Evolutionary conservation across 2,797 vertebrate genomes (phyloP).

Genomic region (Typhlichthys eigenmanni): DNA sequence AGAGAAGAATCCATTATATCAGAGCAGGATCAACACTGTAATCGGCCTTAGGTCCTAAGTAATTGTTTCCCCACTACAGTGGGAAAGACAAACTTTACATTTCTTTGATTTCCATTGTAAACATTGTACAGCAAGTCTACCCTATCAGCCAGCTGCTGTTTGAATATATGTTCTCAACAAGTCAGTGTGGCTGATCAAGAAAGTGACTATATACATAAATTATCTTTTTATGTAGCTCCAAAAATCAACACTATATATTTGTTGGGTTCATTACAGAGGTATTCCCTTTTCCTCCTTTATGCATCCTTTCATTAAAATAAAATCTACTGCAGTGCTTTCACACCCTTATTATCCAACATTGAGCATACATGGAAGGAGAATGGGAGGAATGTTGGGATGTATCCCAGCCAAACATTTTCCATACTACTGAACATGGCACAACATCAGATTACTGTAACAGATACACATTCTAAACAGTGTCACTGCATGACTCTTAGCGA

Average conservation of each 20-base stretch:
- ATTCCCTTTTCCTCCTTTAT: constrained; percentile 25
- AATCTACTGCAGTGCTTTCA: constrained; percentile 8
- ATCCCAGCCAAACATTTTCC: constrained; percentile 35
- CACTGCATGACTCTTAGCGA: constrained; percentile 38
- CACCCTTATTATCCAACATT: constrained; percentile 25
- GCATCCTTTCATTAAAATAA: constrained; percentile 2
- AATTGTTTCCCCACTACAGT: constrained; percentile 24
- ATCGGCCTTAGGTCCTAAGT: constrained; percentile 28
- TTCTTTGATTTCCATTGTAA: constrained; percentile 46
- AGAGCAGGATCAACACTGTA: constrained; percentile 13
- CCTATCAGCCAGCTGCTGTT: constrained; percentile 12
- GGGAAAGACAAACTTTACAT: constrained; percentile 19
- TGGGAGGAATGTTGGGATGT: constrained; percentile 20
- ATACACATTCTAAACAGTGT: constrained; percentile 45
- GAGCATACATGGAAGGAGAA: constrained; percentile 28
- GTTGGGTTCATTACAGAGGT: constrained; percentile 14
- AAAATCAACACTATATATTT: constrained; percentile 41
- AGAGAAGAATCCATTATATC: constrained; percentile 44
- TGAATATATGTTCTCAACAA: constrained; percentile 32
- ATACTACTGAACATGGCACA: constrained; percentile 59
- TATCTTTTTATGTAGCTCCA: constrained; percentile 19
- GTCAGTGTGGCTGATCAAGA: constrained; percentile 28
- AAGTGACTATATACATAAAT: constrained; percentile 31
- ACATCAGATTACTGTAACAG: constrained; percentile 51
- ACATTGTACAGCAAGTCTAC: constrained; percentile 21